Percentiles rank a stretch among this genome's conserved stretches.
These are phyloP conservation scores for Tryphoninae sp. DNA, from an alignment of 2,888 invertebrate genomes.

Conservation along the genomic window DNA sequence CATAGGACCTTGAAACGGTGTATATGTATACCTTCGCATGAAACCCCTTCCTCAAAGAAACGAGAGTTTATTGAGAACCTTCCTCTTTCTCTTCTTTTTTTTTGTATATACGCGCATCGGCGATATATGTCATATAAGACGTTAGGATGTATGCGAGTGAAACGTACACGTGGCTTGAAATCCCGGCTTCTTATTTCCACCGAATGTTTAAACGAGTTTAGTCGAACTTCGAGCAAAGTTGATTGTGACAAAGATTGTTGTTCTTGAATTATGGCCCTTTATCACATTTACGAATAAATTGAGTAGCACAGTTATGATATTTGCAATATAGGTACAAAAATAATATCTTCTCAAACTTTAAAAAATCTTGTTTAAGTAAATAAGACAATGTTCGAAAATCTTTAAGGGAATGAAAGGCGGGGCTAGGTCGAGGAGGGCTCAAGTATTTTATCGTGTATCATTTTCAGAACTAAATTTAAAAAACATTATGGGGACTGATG, in stretches of 20 bases:
- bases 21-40: constrained; percentile 19
- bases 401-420: no score
- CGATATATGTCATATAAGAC: not conserved
- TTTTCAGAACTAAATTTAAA: no score
- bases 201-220: constrained; percentile 9
- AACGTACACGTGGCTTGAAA: constrained; percentile 35
- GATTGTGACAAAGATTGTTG: not conserved
- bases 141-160: not conserved
- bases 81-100: constrained; percentile 41
- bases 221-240: not conserved
- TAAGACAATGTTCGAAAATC: no score
- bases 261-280: not conserved
- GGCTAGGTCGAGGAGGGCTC: no score
- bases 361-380: no score
- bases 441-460: no score
- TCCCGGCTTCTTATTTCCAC: constrained; percentile 4
- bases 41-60: constrained; percentile 55
- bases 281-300: no score
- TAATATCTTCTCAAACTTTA: no score
- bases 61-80: constrained; percentile 50
- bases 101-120: not conserved
- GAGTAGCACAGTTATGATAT: no score
- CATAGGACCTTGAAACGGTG: constrained; percentile 36
- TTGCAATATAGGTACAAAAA: no score
- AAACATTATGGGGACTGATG: no score